phyloP scores from a whole-genome alignment of 2,888 invertebrate genomes.

The Lagria hirta region DNA sequence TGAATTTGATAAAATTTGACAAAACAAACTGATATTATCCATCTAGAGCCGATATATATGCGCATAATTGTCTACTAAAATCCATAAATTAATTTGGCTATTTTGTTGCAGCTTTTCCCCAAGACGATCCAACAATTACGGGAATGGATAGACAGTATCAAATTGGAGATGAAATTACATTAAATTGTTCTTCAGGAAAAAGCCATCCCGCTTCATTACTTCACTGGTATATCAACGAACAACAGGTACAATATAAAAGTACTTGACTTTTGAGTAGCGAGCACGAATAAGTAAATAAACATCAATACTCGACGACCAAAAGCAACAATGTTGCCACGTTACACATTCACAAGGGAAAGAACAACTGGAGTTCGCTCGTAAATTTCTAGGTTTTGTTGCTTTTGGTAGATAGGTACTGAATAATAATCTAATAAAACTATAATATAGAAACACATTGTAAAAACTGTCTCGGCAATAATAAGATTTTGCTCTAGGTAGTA shows the following conservation, averaged over 20 bases:
- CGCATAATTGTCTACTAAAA: too few relatives aligned
- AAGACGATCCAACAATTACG: constrained; percentile 73
- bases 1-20: too few relatives aligned
- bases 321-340: constrained; percentile 11
- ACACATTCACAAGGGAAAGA: constrained; percentile 4
- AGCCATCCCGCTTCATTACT: constrained; percentile 74
- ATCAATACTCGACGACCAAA: constrained; percentile 20
- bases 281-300: constrained; percentile 21
- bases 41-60: too few relatives aligned
- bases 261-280: constrained; percentile 14
- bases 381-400: background rate
- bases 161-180: constrained; percentile 70
- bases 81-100: background rate
- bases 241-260: constrained; percentile 59
- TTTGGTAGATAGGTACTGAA: background rate
- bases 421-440: background rate
- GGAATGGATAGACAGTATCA: constrained; percentile 73
- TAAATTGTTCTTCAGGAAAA: constrained; percentile 77
- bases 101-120: constrained; percentile 58
- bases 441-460: background rate
- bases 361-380: too few relatives aligned
- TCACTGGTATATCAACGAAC: constrained; percentile 78
- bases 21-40: too few relatives aligned
- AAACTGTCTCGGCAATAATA: too few relatives aligned
- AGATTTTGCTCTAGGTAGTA: constrained; percentile 54